Conservation (phyloP, 2,113 vertebrate genomes). For the Brachyhypopomus occidentalis region DNA sequence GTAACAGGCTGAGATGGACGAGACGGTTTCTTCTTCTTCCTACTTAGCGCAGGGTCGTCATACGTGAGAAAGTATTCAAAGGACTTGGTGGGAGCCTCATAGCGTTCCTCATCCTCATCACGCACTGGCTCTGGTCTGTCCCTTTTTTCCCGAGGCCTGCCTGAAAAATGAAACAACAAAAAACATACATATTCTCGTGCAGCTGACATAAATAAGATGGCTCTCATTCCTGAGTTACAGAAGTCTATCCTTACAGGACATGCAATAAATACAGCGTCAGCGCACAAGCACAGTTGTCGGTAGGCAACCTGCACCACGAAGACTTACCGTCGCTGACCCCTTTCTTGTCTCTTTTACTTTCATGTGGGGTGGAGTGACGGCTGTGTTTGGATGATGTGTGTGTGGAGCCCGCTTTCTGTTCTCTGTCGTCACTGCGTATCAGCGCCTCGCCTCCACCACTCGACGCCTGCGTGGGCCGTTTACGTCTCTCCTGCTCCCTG, state of each 20-base stretch:
- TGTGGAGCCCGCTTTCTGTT: conserved; percentile 65
- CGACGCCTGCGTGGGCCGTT: conserved; percentile 51
- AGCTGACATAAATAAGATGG: not conserved
- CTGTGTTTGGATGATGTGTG: conserved; percentile 70
- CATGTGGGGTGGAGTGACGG: conserved; percentile 64
- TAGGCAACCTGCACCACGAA: not conserved
- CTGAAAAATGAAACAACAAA: no score
- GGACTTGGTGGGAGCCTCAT: conserved; percentile 90
- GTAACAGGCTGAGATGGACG: conserved; percentile 51
- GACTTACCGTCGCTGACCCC: conserved; percentile 69
- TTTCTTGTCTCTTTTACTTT: conserved; percentile 73
- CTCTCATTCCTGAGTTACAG: not conserved
- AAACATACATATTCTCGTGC: not conserved
- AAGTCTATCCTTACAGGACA: not conserved
- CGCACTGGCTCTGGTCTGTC: conserved; percentile 41
- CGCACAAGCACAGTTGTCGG: not conserved
- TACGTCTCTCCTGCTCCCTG: conserved; percentile 57
- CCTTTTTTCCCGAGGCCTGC: conserved; percentile 58
- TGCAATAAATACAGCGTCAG: not conserved
- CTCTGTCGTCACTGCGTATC: conserved; percentile 62
- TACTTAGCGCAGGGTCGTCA: conserved; percentile 86
- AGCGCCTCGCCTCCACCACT: conserved; percentile 56
- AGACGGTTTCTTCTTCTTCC: conserved; percentile 87
- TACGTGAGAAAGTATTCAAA: conserved; percentile 98
- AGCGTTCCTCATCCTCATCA: conserved; percentile 76